phyloP scores from a whole-genome alignment of 2,888 invertebrate genomes.

The Machimus rusticus region DNA sequence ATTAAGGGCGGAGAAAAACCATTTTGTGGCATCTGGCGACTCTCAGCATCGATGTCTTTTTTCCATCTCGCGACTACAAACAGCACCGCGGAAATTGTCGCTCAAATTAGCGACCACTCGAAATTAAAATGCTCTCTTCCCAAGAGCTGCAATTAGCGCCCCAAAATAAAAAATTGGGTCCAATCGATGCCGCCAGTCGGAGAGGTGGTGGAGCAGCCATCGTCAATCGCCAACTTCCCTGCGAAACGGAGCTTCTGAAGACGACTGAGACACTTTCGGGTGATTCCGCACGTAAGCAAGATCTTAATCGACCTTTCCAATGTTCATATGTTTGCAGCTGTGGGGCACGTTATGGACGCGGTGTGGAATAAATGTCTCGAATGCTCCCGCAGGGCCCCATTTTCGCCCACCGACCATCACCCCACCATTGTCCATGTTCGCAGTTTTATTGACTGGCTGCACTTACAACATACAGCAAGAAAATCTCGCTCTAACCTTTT shows the following conservation, averaged over 20 bases:
- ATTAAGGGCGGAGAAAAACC: not conserved
- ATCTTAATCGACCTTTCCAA: not conserved
- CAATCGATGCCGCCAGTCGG: not conserved
- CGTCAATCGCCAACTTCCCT: not conserved
- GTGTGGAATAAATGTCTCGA: not conserved
- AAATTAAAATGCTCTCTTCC: not conserved
- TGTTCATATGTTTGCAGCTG: not conserved
- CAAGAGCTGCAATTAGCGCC: not conserved
- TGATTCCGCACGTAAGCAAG: not conserved
- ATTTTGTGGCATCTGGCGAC: not conserved
- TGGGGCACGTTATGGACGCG: not conserved
- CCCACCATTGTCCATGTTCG: not conserved
- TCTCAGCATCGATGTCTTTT: not conserved
- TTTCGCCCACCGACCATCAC: not conserved
- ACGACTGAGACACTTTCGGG: not conserved
- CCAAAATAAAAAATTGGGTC: not conserved
- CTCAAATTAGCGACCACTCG: not conserved
- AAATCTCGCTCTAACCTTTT: not conserved
- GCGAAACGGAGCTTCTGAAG: not conserved
- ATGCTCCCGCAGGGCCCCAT: not conserved
- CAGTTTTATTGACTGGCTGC: not conserved
- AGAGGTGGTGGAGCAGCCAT: not conserved
- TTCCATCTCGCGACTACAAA: not conserved
- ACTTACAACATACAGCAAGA: not conserved
- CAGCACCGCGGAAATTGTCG: not conserved